Base-by-base conservation (phyloP, 2,113 vertebrate species). In the Planiliza haematocheilus region DNA sequence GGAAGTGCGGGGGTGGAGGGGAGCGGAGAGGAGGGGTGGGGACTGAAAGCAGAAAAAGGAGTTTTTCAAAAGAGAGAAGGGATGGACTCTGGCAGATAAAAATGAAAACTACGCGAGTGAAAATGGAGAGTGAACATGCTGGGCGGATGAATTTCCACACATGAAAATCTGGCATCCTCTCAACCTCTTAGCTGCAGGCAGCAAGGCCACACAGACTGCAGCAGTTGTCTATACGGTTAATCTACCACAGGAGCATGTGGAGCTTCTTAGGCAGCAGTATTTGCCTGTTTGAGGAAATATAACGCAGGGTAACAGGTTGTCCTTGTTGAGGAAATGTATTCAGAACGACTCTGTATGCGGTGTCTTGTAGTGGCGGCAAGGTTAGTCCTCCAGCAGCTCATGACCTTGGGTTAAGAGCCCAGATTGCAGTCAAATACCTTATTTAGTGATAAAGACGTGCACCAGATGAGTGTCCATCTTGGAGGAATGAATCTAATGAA, bases 51-150 rank as follows among this genome's bases (percentile, higher is more conserved):
- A 67, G 67, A 49, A 65, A 30, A 67, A 59, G 24, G 43, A 82
- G 61, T 87, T 81, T 87, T 81, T 84, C 79, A 87, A 81, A 87
- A 73, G 78, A 51, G 70, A 69, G 76, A 55, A 53, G 30, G 80
- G 79, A 79, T 78, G 68, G 68, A 85, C 77, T 70, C 42, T 36
- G 50, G 49, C 66, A 77, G 82, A 86, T 87, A 83, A 79, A 87
- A 81, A 86, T 66, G 72, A 83, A n/a, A 83, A 80, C 78, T 68
- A 52, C 4, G 17, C 7, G 1, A n/a, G 50, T 56, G 51, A 52
- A 82, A 88, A 84, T 83, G 37, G 79, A 74, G 69, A 75, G 68
- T 46, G 66, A 86, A 59, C 79, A 75, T 75, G 65, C 59, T 74
- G 72, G 66, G 61, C 1, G 1, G 82, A 79, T 71, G 74, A 78